These are phyloP conservation scores for Caenorhabditis sp. DNA, from an alignment of 2,888 invertebrate species.

Conservation along the genomic window DNA sequence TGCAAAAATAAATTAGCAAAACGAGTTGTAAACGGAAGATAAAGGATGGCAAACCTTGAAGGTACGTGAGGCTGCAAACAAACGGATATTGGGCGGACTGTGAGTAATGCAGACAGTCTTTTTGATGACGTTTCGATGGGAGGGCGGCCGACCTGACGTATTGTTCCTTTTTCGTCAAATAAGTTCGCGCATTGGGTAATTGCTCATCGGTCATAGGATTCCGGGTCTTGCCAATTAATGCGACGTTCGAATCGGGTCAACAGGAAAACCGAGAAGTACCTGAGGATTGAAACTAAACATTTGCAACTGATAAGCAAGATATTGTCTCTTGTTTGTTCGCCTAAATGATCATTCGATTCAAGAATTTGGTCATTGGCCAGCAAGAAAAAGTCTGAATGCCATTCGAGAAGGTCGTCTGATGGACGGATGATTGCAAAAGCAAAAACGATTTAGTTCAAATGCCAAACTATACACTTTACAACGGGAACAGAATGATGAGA, in stretches of 20 bases:
- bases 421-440: slow-evolving; percentile 1
- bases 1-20: background rate
- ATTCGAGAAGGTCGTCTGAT: slow-evolving; percentile 43
- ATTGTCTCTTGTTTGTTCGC: background rate
- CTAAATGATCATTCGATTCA: slow-evolving; percentile 11
- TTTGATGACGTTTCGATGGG: slow-evolving; percentile 24
- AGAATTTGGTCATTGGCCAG: slow-evolving; percentile 15
- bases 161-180: slow-evolving; percentile 50
- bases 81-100: slow-evolving; percentile 31
- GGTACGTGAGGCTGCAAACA: slow-evolving; percentile 32
- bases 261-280: background rate
- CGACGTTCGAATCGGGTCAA: slow-evolving; percentile 23
- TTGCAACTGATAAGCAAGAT: slow-evolving; percentile 3
- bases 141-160: slow-evolving; percentile 19
- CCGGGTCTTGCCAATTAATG: background rate
- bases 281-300: background rate
- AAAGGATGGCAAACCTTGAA: slow-evolving; percentile 33
- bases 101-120: slow-evolving; percentile 4
- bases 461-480: slow-evolving; percentile 35
- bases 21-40: background rate
- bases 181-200: slow-evolving; percentile 40
- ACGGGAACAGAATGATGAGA: background rate
- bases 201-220: slow-evolving; percentile 36
- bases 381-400: slow-evolving; percentile 33
- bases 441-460: slow-evolving; percentile 3